Evolutionary conservation across 2,888 invertebrate genomes (phyloP), one percentile per base, ranked within the genome.

Genomic region (Drosophila demipolita): DNA sequence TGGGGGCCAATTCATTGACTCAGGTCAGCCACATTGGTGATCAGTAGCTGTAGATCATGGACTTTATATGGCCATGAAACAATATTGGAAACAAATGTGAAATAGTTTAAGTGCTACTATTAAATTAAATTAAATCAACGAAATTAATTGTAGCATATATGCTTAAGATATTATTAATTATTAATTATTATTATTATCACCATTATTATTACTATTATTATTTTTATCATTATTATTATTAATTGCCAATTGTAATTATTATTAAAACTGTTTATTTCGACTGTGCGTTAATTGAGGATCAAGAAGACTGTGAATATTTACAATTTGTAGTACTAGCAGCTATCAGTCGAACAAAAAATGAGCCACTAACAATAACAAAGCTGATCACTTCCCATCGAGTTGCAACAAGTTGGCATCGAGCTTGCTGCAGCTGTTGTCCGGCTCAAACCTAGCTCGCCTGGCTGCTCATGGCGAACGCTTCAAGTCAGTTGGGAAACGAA

Each of bases 401-500:
- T 72, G 72, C 78, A 81, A 81, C 81, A 79, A 66, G 79, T 79
- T 82, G 57, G 79, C 65, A 54, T 66, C 79, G 64, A 73, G 63
- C 73, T 20, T 33, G 40, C 70, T 59, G 61, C 58, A 29, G 36
- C 36, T 36, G 20, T 33, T 53, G 54, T 50, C 26, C 38, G 68
- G 53, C 73, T 70, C 72, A 61, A 75, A 71, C 78, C 23, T 48
- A 58, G 80, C 60, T 38, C 40, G 60, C 61, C 53, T 42, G 65
- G 36, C 65, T 26, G 49, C 42, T 54, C 29, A 38, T 8, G 55
- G 45, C 55, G 32, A 36, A 29, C 54, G 54, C 36, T 54, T 63
- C 20, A 57, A 64, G 60, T 72, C 85, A 87, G 87, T 89, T 73
- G 82, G 79, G 73, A 72, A 69, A 60, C 78, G 75, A 78, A 76